Conservation (phyloP, 2,888 invertebrate species). For the Tuta absoluta region DNA sequence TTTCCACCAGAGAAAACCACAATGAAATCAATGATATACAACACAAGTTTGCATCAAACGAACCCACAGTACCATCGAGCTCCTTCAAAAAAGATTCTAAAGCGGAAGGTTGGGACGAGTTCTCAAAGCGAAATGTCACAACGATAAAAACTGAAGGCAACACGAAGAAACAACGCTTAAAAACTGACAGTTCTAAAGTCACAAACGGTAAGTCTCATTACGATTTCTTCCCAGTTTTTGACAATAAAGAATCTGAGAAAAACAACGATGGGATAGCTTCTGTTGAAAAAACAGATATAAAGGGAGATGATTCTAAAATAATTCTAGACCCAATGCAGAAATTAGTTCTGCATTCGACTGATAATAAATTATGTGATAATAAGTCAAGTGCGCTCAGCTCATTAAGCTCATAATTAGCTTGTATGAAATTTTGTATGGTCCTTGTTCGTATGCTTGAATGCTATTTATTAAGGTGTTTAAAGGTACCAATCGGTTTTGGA, state of each 20-base stretch:
- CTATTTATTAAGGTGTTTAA: constrained; percentile 26
- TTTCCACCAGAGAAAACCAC: constrained; percentile 73
- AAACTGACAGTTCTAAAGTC: constrained; percentile 57
- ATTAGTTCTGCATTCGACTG: constrained; percentile 78
- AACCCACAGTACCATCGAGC: constrained; percentile 67
- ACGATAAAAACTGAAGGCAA: constrained; percentile 63
- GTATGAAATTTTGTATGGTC: constrained; percentile 64
- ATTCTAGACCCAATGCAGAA: constrained; percentile 80
- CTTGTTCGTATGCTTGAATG: constrained; percentile 53
- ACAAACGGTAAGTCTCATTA: constrained; percentile 71
- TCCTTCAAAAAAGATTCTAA: constrained; percentile 71
- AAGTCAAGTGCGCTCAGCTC: constrained; percentile 76
- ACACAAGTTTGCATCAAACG: constrained; percentile 64
- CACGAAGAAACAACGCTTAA: constrained; percentile 52
- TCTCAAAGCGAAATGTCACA: constrained; percentile 67
- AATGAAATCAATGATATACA: constrained; percentile 77
- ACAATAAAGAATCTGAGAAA: constrained; percentile 60
- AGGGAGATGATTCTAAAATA: constrained; percentile 71
- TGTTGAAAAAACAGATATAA: constrained; percentile 38
- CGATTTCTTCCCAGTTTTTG: constrained; percentile 74
- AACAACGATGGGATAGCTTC: constrained; percentile 41
- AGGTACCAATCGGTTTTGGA: neutral
- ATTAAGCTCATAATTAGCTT: constrained; percentile 73
- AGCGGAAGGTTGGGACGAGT: constrained; percentile 71
- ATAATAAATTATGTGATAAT: constrained; percentile 80